Evolutionary conservation across 2,888 invertebrate genomes (phyloP), one percentile per base, ranked within the genome.

Genomic region (Itoplectis maculator): DNA sequence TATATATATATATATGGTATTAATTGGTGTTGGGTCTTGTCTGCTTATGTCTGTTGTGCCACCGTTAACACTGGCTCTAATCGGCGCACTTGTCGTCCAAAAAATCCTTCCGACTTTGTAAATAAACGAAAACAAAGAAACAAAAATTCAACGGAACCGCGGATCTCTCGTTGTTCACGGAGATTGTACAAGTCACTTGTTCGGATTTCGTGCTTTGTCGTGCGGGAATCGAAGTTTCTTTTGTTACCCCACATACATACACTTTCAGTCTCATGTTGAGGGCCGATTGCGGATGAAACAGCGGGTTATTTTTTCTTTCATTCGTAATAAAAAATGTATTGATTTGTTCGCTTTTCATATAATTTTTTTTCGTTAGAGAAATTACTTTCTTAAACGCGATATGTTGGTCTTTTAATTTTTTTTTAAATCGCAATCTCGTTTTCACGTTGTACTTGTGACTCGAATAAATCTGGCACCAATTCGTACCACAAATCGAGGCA

Each of bases 1-100:
- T n/a, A n/a, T n/a, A n/a, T 47, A 29, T 47, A 47, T 47, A 84
- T 81, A 88, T 85, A 86, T 88, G 87, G 87, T 90, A 89, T 88
- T 85, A 87, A 88, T 90, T 89, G 90, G 90, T 90, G 90, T 89
- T 87, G 89, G 89, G 86, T 89, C 84, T 84, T 87, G 87, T 89
- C 88, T 89, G 89, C 88, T 90, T 87, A 89, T 89, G 88, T 88
- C 87, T 87, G 87, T 86, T 85, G 86, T 87, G 82, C 85, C 86
- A 86, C 73, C 79, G 76, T 79, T 76, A 79, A 79, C 82, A 82
- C 85, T 84, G 84, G 78, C 85, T 85, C 85, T 56, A 83, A 81
- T 81, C 51, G 81, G 75, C 70, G 54, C 79, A 69, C 77, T 56
- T 75, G 23, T 75, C 70, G 35, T 49, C 37, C 15, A 13, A 15